Evolutionary conservation across 2,113 vertebrate genomes (phyloP).

Genomic region (Guaruba guarouba): DNA sequence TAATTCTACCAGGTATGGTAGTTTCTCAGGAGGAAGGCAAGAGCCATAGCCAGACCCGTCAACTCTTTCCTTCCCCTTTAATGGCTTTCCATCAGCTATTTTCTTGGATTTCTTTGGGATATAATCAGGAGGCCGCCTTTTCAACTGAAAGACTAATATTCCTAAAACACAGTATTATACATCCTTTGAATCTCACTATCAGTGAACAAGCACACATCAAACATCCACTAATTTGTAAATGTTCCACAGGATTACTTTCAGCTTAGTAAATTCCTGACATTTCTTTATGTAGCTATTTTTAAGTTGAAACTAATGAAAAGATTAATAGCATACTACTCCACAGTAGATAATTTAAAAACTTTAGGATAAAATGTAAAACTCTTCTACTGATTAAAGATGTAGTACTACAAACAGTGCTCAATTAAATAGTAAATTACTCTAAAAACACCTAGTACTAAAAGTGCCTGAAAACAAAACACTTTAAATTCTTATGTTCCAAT

Average conservation of each 20-base stretch:
- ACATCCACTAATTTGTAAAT: neutral
- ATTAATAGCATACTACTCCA: neutral
- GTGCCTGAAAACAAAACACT: neutral
- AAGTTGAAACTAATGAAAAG: neutral
- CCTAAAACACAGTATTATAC: slow-evolving; percentile 70
- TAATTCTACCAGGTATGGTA: slow-evolving; percentile 96
- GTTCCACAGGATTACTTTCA: neutral
- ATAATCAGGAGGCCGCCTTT: slow-evolving; percentile 89
- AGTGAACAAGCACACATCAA: neutral
- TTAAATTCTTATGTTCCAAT: neutral
- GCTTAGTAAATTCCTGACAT: neutral
- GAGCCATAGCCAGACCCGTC: slow-evolving; percentile 78
- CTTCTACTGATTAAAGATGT: neutral
- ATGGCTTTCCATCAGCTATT: slow-evolving; percentile 77
- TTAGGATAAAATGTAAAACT: neutral
- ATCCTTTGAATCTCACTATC: neutral
- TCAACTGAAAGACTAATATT: slow-evolving; percentile 92
- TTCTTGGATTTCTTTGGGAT: slow-evolving; percentile 85
- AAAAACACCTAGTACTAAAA: neutral
- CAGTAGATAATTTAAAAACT: neutral
- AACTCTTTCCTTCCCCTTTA: slow-evolving; percentile 77
- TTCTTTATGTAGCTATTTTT: neutral
- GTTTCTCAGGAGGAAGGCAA: slow-evolving; percentile 85
- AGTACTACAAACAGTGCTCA: neutral
- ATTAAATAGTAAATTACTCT: neutral